Base-by-base conservation (phyloP, 2,113 vertebrate species). In the Rhegmatorhina hoffmannsi region DNA sequence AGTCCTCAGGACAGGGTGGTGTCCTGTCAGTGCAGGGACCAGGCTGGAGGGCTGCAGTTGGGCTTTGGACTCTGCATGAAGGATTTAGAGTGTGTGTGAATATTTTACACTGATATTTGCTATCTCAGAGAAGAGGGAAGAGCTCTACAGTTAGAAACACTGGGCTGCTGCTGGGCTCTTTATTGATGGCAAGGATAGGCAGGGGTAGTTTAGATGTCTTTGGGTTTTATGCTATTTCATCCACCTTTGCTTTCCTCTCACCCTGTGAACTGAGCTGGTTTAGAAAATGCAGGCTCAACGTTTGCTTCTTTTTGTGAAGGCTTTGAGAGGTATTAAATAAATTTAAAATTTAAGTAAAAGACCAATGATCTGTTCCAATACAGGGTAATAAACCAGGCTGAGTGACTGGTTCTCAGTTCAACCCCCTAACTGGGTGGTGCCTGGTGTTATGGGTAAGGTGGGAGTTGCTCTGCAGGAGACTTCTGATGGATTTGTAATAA, bases 211-310 rank as follows among this genome's bases (percentile, higher is more conserved):
- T 18, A 6, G 11, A 4, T 2, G 10, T 36, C 28, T 1, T 0
- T 3, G 18, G 44, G 3, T 53, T 76, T 73, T 80, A 2, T 13
- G 7, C 1, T 0, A 0, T 19, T 80, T 87, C 21, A 21, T 9
- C 6, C 1, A 0, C 8, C 0, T 0, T 10, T 20, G 59, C 53
- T 83, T 23, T 64, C 25, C 1, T 43, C 18, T 64, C 18, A 1
- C 3, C 3, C 5, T 29, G 11, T 20, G 16, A 33, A 7, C 17
- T 5, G 10, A 52, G 17, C 13, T 58, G 7, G 3, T 44, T 47
- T 19, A 9, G 58, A 21, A 88, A 34, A 26, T 0, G 0, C 1
- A 0, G 6, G 5, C 21, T 72, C 2, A 5, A 5, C 1, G 1
- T 10, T 55, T 34, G 5, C 7, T 50, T 75, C 6, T 2, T 5